Conservation (phyloP, 1,140 invertebrate species). For the Mamestra configurata region DNA sequence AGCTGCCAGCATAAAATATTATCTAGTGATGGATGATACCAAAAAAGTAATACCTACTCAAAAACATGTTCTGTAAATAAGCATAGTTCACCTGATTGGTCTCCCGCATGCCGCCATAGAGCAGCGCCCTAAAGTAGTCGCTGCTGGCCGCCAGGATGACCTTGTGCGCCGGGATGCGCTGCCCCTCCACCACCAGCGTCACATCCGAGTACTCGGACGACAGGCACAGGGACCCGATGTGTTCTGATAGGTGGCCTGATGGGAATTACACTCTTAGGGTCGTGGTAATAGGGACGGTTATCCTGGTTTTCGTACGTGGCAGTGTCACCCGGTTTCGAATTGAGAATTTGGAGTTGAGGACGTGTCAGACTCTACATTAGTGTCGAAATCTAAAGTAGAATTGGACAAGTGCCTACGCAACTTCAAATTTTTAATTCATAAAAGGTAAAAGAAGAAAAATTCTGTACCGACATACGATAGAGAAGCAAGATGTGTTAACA, state of each 20-base stretch:
- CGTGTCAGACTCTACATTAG: too few relatives aligned
- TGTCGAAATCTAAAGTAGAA: too few relatives aligned
- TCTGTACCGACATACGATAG: too few relatives aligned
- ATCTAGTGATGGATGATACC: too few relatives aligned
- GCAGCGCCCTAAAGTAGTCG: slow-evolving; percentile 97
- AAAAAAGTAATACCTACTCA: too few relatives aligned
- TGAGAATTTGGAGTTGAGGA: too few relatives aligned
- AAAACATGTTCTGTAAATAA: neutral
- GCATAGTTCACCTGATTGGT: slow-evolving; percentile 89
- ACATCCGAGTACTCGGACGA: slow-evolving; percentile 97
- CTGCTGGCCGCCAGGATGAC: slow-evolving; percentile 96
- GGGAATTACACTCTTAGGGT: neutral
- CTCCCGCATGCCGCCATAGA: slow-evolving; percentile 97
- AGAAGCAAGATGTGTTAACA: too few relatives aligned
- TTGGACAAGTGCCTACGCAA: too few relatives aligned
- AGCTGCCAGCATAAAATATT: too few relatives aligned
- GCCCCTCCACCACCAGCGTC: slow-evolving; percentile 95
- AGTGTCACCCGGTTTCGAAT: too few relatives aligned
- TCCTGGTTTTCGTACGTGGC: neutral
- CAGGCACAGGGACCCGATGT: slow-evolving; percentile 94
- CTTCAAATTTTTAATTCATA: too few relatives aligned
- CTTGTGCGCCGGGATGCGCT: slow-evolving; percentile 94
- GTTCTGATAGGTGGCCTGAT: slow-evolving; percentile 90
- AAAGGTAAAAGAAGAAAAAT: too few relatives aligned
- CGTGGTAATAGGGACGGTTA: neutral